Base-by-base conservation (phyloP, 2,113 vertebrate species). In the Rhinichthys klamathensis region DNA sequence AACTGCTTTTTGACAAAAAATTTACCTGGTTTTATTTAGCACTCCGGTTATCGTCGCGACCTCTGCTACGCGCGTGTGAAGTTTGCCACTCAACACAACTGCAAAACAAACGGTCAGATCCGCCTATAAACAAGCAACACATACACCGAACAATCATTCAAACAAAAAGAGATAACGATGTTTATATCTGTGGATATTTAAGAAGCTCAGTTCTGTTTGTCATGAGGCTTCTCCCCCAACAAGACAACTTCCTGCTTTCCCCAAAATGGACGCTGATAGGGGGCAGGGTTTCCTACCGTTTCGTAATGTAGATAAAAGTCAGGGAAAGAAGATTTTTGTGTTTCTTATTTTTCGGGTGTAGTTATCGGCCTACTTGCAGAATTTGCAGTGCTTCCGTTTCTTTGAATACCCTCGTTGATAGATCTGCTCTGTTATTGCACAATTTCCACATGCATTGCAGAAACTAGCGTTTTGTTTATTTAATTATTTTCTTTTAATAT, bases 241-340 rank as follows among this genome's bases (percentile, higher is more conserved):
- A 65, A 82, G 7, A 76, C 85, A 76, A 82, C 80, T 75, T 86
- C 79, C 85, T 65, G 84, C 67, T 75, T 75, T 61, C 11, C 61
- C 21, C 84, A 82, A 86, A 86, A 86, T 86, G 85, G 85, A 72
- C 3, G 81, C 32, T 41, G 49, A 1, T 10, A 16, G 80, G 65
- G 63, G 76, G 80, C 80, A 10, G 41, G 65, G 80, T 23, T 83
- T 83, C 81, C 49, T 54, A 10, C 18, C 16, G 44, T 56, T 11
- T 76, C 44, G 46, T 54, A 3, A n/a, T 41, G 35, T 1, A 41
- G 69, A 72, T 72, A 72, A 72, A 41, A 72, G 69, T 72, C 69
- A 23, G 21, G 65, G 65, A 69, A 35, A 72, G 21, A 2, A 41
- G 35, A 23, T 41, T 12, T 41, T 6, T 2, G 9, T 8, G 1